Evolutionary conservation across 2,888 invertebrate species (phyloP), one percentile per base, ranked within the genome.

Genomic region (Laothoe populi): DNA sequence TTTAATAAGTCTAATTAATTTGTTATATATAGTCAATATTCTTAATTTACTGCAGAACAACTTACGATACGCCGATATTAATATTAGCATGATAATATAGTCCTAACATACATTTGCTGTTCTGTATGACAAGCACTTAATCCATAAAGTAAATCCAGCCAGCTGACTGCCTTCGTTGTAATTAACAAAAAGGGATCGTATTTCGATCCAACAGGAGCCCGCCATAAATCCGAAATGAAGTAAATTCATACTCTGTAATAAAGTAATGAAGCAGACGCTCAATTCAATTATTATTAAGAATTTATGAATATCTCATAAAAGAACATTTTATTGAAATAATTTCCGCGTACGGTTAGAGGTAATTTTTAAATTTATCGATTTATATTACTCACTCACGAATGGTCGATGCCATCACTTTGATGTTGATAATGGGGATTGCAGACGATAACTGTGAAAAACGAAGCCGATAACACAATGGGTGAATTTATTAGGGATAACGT

Each of bases 281-380:
- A 73, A 88, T 87, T 88, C 87, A 87, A 88, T 88, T 88, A 88
- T 88, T 88, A 90, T 86, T 75, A 83, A 84, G 76, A 88, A 88
- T 87, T 90, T 88, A 88, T 86, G 84, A 88, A 86, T 81, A 83
- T 80, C 72, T 82, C 81, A 74, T 77, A 75, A 81, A 84, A 83
- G 82, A 82, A 83, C 83, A 84, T 87, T 87, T 86, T 86, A 88
- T 86, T 83, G 75, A 81, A 83, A 78, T 78, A 87, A 84, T 88
- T 84, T 85, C 81, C 83, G 76, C 79, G 70, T 73, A 44, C 72
- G 75, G 77, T 79, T 78, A 69, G 78, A 77, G 79, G 82, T 81
- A 80, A 84, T 86, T 86, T 86, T 73, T 81, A 79, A 79, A 79
- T 82, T 82, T 81, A 84, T 83, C 74, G 81, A 83, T 84, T 83